These are phyloP conservation scores for Felis catus DNA, from an alignment of 2,113 vertebrate genomes.

Conservation along the genomic window DNA sequence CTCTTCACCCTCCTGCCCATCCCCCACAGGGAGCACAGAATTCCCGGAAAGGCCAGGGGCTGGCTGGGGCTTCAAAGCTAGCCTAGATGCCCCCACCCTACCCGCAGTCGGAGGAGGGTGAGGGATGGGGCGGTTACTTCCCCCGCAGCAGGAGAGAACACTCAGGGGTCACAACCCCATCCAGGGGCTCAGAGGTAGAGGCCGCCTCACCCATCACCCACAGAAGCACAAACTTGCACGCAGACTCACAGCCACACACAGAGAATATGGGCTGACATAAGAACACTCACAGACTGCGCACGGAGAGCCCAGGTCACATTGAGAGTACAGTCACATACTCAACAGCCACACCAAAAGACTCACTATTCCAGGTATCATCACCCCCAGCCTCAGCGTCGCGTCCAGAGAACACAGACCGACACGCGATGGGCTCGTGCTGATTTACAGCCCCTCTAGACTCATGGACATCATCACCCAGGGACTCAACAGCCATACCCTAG, in stretches of 20 bases:
- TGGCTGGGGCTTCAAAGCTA: slow-evolving; percentile 63
- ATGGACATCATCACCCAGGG: neutral
- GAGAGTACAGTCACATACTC: neutral
- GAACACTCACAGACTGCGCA: neutral
- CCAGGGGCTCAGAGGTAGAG: neutral
- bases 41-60: slow-evolving; percentile 56
- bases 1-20: neutral
- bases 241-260: neutral
- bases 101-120: neutral
- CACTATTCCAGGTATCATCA: neutral
- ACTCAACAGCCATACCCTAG: neutral
- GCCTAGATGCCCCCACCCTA: slow-evolving; percentile 20
- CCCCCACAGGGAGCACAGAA: slow-evolving; percentile 43
- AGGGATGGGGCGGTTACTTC: slow-evolving; percentile 38
- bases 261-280: neutral
- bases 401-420: neutral
- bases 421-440: neutral
- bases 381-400: neutral
- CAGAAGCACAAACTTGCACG: neutral
- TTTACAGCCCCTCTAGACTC: neutral
- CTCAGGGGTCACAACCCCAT: neutral
- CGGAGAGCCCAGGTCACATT: neutral
- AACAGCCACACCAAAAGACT: neutral
- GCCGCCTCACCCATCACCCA: neutral
- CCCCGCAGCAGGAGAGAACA: slow-evolving; percentile 36